These are phyloP conservation scores for Pavo muticus DNA, from an alignment of 2,113 vertebrate genomes.

Conservation along the genomic window DNA sequence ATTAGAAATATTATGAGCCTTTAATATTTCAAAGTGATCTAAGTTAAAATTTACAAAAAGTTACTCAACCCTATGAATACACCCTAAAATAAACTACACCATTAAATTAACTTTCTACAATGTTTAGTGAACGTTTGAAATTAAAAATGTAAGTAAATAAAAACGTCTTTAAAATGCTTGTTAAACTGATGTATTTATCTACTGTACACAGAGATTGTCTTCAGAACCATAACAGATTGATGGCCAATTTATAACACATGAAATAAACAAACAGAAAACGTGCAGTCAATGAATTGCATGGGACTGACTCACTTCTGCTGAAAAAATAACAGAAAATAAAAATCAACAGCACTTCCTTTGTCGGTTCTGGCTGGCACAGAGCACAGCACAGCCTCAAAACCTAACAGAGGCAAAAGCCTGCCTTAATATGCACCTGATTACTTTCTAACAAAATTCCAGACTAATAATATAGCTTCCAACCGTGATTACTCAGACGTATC, in stretches of 20 bases:
- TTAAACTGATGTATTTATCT: background rate
- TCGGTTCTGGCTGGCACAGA: background rate
- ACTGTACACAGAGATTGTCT: background rate
- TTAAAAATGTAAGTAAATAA: background rate
- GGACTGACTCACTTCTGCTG: background rate
- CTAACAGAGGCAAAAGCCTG: background rate
- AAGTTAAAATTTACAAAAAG: background rate
- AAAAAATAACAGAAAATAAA: background rate
- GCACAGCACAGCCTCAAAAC: background rate
- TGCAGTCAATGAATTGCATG: accelerated
- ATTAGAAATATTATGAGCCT: background rate
- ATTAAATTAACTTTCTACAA: background rate
- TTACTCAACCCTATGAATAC: background rate
- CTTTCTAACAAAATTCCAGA: background rate
- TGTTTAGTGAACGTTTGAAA: background rate
- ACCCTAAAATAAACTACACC: background rate
- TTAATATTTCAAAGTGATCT: background rate
- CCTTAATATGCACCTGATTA: background rate
- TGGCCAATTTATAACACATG: background rate
- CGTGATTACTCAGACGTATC: background rate
- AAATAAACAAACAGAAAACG: background rate
- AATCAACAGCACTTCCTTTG: background rate
- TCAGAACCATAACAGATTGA: background rate
- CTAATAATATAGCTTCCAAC: background rate
- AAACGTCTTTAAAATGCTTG: background rate